Evolutionary conservation across 2,888 invertebrate genomes (phyloP).

Genomic region (Venusia cambrica): DNA sequence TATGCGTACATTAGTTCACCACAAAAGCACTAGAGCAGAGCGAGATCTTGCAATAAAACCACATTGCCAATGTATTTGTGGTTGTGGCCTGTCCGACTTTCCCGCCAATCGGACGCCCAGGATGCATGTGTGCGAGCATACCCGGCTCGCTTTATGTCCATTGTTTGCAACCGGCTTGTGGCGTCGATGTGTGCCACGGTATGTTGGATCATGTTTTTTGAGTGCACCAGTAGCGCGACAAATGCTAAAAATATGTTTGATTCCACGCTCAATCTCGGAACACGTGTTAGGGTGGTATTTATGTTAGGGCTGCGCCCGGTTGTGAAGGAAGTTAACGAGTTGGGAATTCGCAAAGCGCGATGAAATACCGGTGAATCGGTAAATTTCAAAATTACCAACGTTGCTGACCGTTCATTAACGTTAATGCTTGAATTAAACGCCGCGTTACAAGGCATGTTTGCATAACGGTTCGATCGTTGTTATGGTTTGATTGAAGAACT

Average conservation of each 20-base stretch:
- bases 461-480: constrained; percentile 17
- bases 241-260: constrained; percentile 40
- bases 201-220: constrained; percentile 43
- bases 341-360: constrained; percentile 6
- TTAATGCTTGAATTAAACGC: constrained; percentile 6
- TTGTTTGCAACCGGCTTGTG: constrained; percentile 41
- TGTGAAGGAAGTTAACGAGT: constrained; percentile 15
- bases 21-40: constrained; percentile 58
- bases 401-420: constrained; percentile 11
- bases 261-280: constrained; percentile 34
- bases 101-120: constrained; percentile 41
- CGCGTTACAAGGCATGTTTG: constrained; percentile 10
- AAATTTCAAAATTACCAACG: constrained; percentile 7
- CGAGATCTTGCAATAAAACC: constrained; percentile 58
- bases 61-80: constrained; percentile 47
- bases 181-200: constrained; percentile 37
- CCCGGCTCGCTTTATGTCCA: constrained; percentile 39
- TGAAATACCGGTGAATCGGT: constrained; percentile 6
- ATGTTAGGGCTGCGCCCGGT: constrained; percentile 12
- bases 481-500: constrained; percentile 20
- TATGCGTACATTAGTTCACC: constrained; percentile 49
- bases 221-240: constrained; percentile 32
- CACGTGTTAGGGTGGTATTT: constrained; percentile 27
- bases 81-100: constrained; percentile 47
- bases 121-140: constrained; percentile 37